Evolutionary conservation across 2,888 invertebrate genomes (phyloP).

Genomic region (Pseudococcus longispinus): DNA sequence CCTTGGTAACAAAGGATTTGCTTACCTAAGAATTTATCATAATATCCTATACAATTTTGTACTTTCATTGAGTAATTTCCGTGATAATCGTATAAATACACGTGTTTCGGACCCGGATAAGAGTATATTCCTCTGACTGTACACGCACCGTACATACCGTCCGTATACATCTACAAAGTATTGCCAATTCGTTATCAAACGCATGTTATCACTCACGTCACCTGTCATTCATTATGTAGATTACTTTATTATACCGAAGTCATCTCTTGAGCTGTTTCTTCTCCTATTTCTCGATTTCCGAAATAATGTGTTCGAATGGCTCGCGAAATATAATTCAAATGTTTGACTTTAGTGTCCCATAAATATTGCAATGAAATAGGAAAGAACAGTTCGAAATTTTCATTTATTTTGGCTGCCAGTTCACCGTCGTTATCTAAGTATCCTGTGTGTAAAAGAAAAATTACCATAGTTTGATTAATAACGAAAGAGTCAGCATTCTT

Average conservation of each 20-base stretch:
- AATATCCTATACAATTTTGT: background rate
- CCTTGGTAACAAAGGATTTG: too few species aligned
- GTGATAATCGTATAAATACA: background rate
- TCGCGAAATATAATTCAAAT: conserved; percentile 11
- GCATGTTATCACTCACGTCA: background rate
- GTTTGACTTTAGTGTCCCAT: conserved; percentile 5
- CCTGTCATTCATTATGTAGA: background rate
- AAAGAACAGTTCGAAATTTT: background rate
- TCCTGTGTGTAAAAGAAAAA: background rate
- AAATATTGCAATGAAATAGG: conserved; percentile 23
- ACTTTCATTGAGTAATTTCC: background rate
- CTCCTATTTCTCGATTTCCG: background rate
- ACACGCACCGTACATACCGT: background rate
- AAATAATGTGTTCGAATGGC: background rate
- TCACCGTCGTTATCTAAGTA: background rate
- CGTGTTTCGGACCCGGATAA: background rate
- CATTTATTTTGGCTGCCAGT: background rate
- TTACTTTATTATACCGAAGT: background rate
- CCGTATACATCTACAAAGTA: background rate
- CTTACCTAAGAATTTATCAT: background rate
- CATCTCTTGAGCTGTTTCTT: background rate
- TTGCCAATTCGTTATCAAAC: background rate
- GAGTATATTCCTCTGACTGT: background rate
- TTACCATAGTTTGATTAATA: background rate
- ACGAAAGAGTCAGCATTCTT: background rate